Conservation (phyloP, 1,140 invertebrate species). For the Papilio machaon region DNA sequence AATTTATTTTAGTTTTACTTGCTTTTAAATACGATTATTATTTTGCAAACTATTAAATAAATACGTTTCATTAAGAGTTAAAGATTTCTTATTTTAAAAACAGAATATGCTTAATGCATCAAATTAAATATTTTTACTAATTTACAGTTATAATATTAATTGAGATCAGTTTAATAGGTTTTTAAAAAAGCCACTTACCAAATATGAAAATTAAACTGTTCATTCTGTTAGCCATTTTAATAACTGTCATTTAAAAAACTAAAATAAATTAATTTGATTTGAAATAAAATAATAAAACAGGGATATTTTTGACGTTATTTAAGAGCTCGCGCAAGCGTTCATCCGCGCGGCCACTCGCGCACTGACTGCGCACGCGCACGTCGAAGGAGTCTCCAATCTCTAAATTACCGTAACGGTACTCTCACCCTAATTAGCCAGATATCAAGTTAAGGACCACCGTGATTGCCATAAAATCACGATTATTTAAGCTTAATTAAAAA, state of each 20-base stretch:
- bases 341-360: conserved; percentile 7
- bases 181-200: conserved; percentile 36
- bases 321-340: conserved; percentile 24
- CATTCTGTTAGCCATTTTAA: conserved; percentile 8
- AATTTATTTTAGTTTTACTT: not conserved
- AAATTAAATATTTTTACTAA: not conserved
- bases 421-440: conserved; percentile 44
- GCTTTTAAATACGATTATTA: not conserved
- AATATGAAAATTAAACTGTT: conserved; percentile 30
- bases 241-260: not conserved
- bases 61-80: not conserved
- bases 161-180: not conserved
- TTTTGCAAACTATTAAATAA: not conserved
- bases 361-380: conserved; percentile 41
- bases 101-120: not conserved
- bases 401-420: conserved; percentile 51
- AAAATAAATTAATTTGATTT: not conserved
- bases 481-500: conserved; percentile 25
- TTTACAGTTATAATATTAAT: not conserved
- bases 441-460: conserved; percentile 7
- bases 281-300: not conserved
- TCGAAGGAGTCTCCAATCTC: conserved; percentile 47
- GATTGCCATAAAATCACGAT: conserved; percentile 9
- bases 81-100: no score
- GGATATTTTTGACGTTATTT: not conserved